A percentile compares a stretch with the other conserved stretches of the same genome.
phyloP scores from a whole-genome alignment of 1,140 invertebrate genomes.

The Polyergus mexicanus region DNA sequence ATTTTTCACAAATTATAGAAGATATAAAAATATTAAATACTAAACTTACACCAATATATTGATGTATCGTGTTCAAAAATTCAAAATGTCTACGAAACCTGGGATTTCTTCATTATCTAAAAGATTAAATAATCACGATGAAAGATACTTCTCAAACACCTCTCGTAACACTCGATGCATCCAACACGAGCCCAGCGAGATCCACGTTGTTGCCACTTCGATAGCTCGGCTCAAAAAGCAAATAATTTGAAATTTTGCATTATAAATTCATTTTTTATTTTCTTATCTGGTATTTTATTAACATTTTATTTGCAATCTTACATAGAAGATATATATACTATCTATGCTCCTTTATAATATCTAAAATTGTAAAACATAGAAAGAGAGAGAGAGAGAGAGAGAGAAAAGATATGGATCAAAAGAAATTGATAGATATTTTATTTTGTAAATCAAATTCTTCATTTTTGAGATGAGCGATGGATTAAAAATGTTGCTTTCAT shows the following conservation, averaged over 20 bases:
- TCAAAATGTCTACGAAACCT: neutral
- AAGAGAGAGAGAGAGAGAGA: neutral
- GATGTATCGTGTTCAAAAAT: conserved; percentile 13
- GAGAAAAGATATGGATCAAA: neutral
- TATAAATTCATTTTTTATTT: neutral
- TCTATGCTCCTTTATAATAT: neutral
- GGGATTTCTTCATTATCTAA: neutral
- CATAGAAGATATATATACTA: neutral
- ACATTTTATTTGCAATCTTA: conserved; percentile 1
- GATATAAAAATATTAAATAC: neutral
- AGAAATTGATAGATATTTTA: neutral
- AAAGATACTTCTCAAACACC: conserved; percentile 46
- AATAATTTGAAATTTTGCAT: neutral
- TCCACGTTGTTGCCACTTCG: neutral
- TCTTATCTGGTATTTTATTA: neutral
- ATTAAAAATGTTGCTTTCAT: neutral
- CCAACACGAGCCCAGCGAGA: neutral
- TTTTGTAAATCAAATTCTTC: neutral
- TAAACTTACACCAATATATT: neutral
- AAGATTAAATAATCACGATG: neutral
- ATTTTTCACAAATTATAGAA: neutral
- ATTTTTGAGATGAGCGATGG: neutral
- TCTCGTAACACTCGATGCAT: conserved; percentile 49
- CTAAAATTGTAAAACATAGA: neutral
- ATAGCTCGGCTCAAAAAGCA: conserved; percentile 35